A percentile compares a stretch with the other conserved stretches of the same genome.
These are phyloP conservation scores for Cerceris rybyensis DNA, from an alignment of 2,888 invertebrate genomes.

Conservation along the genomic window DNA sequence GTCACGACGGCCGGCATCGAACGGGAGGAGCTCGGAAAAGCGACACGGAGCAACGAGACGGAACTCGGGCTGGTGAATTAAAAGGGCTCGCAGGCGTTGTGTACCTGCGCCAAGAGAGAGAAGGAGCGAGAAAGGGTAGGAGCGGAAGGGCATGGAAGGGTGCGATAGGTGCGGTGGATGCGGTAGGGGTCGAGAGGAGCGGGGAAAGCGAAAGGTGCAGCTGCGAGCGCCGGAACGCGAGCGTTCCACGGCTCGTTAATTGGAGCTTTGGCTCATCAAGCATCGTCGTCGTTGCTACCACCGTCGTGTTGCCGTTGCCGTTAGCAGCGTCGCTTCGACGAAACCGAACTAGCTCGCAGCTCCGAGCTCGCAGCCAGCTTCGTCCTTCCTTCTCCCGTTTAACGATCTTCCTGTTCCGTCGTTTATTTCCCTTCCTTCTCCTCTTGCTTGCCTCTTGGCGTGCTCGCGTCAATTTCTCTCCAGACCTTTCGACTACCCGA, in stretches of 20 bases:
- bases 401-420: slow-evolving; percentile 30
- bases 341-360: slow-evolving; percentile 8
- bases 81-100: background rate
- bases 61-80: background rate
- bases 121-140: no score
- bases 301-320: slow-evolving; percentile 2
- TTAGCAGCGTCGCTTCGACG: slow-evolving; percentile 18
- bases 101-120: background rate
- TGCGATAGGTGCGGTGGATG: no score
- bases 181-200: background rate
- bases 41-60: background rate
- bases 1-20: background rate
- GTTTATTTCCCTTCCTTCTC: background rate
- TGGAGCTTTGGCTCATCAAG: slow-evolving; percentile 68
- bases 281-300: slow-evolving; percentile 43
- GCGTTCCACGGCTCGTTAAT: slow-evolving; percentile 54
- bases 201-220: slow-evolving; percentile 2
- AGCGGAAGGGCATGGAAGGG: no score
- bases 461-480: slow-evolving; percentile 3
- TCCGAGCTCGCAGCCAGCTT: background rate
- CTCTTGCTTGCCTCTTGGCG: background rate
- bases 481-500: slow-evolving; percentile 1
- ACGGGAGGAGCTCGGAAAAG: background rate
- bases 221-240: background rate
- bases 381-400: slow-evolving; percentile 18